Evolutionary conservation across 2,113 vertebrate genomes (phyloP).

Genomic region (Trogon surrucura): DNA sequence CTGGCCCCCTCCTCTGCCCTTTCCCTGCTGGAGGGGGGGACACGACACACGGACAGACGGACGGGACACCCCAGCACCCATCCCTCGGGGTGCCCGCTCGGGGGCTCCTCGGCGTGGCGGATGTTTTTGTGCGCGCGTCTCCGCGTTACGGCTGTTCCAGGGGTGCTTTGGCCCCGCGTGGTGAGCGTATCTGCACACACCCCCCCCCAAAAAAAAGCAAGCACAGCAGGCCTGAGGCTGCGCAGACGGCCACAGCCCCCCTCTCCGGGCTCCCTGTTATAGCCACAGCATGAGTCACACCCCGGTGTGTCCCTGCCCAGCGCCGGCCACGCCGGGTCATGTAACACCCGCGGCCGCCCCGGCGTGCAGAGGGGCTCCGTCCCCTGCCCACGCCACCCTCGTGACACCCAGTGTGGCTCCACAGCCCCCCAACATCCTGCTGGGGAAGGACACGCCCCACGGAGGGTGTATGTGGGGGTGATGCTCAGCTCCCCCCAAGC

Average conservation of each 20-base stretch:
- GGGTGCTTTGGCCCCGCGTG: background rate
- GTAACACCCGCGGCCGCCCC: background rate
- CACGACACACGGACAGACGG: background rate
- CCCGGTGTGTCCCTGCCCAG: constrained; percentile 45
- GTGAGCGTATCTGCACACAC: no score
- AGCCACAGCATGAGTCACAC: constrained; percentile 49
- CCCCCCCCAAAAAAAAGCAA: background rate
- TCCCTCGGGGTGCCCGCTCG: background rate
- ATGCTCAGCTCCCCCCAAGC: background rate
- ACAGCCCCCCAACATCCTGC: background rate
- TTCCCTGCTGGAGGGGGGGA: background rate
- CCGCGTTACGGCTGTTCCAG: accelerated
- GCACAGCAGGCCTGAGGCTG: background rate
- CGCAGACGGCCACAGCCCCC: background rate
- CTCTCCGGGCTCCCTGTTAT: background rate
- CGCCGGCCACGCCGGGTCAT: constrained; percentile 26
- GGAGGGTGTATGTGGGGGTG: background rate
- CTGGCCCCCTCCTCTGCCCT: constrained; percentile 20
- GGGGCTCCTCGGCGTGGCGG: background rate
- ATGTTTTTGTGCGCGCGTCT: accelerated
- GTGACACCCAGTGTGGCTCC: accelerated
- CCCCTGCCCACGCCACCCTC: background rate
- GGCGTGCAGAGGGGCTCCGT: background rate
- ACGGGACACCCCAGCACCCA: background rate
- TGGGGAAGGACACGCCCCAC: no score